phyloP scores from a whole-genome alignment of 2,888 invertebrate species.

The Coelogynopora nodosa region DNA sequence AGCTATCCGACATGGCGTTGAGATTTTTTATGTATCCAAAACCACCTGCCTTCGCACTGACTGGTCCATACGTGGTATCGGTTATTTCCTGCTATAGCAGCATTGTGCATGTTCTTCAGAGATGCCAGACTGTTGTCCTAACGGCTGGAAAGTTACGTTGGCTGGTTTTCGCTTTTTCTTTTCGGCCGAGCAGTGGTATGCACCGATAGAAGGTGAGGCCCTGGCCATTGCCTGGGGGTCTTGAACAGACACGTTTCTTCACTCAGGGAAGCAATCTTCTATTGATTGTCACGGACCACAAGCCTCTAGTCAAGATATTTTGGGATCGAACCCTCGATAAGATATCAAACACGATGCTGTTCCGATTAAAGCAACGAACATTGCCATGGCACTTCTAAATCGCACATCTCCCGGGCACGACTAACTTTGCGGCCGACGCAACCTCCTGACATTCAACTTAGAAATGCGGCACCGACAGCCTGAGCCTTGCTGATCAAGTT shows the following conservation, averaged over 20 bases:
- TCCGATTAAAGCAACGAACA: neutral
- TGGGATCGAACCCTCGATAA: neutral
- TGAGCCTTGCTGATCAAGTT: neutral
- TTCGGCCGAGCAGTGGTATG: neutral
- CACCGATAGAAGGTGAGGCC: constrained; percentile 38
- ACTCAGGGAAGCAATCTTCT: neutral
- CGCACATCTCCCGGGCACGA: neutral
- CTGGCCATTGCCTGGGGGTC: constrained; percentile 36
- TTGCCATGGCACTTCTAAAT: neutral
- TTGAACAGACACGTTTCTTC: neutral
- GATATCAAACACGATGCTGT: neutral
- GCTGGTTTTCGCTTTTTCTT: neutral
- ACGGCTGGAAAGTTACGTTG: neutral
- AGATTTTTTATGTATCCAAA: neutral
- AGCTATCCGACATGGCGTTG: neutral
- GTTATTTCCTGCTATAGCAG: neutral
- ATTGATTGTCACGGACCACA: neutral
- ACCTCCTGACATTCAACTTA: neutral
- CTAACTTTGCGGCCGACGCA: neutral
- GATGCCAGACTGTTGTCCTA: neutral
- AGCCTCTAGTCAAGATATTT: neutral
- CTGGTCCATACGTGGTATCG: neutral
- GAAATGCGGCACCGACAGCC: neutral
- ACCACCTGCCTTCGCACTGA: neutral
- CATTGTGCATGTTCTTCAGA: neutral